These are phyloP conservation scores for Rhea pennata DNA, from an alignment of 2,113 vertebrate species.

Conservation along the genomic window DNA sequence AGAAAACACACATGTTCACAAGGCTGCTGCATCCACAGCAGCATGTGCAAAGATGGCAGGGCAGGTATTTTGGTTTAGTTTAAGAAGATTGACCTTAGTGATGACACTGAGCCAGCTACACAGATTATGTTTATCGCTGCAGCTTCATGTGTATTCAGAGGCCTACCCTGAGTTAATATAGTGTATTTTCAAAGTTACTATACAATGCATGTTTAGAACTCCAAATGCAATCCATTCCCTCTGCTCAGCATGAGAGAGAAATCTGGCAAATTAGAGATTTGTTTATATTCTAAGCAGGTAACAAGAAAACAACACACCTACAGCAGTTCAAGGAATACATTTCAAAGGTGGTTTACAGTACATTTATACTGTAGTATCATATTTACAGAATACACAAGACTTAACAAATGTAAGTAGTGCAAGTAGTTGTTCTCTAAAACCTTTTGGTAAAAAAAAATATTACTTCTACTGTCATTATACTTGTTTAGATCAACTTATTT, in stretches of 20 bases:
- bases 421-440: background rate
- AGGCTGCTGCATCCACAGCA: background rate
- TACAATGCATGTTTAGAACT: background rate
- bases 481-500: background rate
- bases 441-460: background rate
- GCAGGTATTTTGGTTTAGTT: background rate
- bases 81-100: background rate
- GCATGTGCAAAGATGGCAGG: accelerated
- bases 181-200: slow-evolving; percentile 17
- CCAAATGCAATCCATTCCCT: slow-evolving; percentile 37
- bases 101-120: slow-evolving; percentile 8
- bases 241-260: background rate
- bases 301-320: slow-evolving; percentile 6
- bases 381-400: too few relatives aligned
- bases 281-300: slow-evolving; percentile 64
- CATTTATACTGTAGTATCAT: background rate
- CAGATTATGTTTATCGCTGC: background rate
- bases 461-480: background rate
- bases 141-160: slow-evolving; percentile 30
- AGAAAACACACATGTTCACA: background rate
- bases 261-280: slow-evolving; percentile 33
- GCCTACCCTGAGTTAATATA: background rate
- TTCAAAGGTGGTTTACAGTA: background rate
- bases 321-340: background rate
- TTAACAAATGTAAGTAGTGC: background rate